Evolutionary conservation across 2,888 invertebrate species (phyloP).

Genomic region (Morpho achilles): DNA sequence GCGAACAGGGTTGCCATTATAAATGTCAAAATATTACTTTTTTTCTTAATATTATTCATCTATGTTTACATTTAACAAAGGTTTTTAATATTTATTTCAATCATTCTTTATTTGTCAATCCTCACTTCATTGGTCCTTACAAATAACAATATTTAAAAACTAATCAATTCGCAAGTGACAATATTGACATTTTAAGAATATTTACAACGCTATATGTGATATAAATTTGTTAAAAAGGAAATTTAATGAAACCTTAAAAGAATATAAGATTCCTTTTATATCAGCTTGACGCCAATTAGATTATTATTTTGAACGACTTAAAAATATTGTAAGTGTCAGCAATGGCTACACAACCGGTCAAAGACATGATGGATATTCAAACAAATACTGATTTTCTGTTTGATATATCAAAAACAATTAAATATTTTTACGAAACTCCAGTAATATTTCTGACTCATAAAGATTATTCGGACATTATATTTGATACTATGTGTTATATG

Average conservation of each 20-base stretch:
- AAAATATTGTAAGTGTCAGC: neutral
- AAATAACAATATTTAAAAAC: neutral
- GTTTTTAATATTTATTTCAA: no score
- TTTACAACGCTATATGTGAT: no score
- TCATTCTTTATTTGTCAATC: no score
- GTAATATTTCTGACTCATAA: slow-evolving; percentile 56
- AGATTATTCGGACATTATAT: slow-evolving; percentile 58
- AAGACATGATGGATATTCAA: slow-evolving; percentile 32
- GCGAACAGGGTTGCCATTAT: slow-evolving; percentile 58
- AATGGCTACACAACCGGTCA: slow-evolving; percentile 23
- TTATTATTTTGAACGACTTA: neutral
- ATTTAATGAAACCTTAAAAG: no score
- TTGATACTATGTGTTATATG: slow-evolving; percentile 53
- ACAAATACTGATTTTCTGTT: slow-evolving; percentile 44
- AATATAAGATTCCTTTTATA: no score
- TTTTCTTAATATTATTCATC: slow-evolving; percentile 3
- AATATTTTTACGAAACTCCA: slow-evolving; percentile 61
- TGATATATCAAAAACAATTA: slow-evolving; percentile 58
- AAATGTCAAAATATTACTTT: slow-evolving; percentile 13
- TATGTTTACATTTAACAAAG: neutral
- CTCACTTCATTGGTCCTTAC: neutral
- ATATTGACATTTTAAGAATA: neutral
- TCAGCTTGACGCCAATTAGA: no score
- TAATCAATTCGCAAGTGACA: neutral
- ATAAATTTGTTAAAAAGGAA: no score